Evolutionary conservation across 2,797 vertebrate species (phyloP).

Genomic region (Lacerta viridis): DNA sequence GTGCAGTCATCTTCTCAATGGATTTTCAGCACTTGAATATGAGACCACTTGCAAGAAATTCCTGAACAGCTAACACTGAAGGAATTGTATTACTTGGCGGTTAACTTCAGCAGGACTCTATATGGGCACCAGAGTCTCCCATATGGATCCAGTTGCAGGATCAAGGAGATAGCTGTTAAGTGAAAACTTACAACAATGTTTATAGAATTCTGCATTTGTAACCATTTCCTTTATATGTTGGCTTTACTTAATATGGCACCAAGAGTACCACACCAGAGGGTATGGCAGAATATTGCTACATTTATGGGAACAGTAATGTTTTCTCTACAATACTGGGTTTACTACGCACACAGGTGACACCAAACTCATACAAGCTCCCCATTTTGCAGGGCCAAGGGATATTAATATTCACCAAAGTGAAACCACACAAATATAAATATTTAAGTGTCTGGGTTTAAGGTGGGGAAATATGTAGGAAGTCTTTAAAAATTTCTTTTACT

Average conservation of each 20-base stretch:
- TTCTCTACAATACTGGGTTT: not conserved
- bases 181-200: constrained; percentile 17
- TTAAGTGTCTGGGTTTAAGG: not conserved
- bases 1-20: not conserved
- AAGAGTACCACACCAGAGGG: not conserved
- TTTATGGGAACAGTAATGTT: not conserved
- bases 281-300: not conserved
- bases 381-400: not conserved
- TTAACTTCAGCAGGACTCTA: not conserved
- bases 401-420: not conserved
- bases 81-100: constrained; percentile 28
- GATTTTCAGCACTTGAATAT: not conserved
- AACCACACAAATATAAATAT: not conserved
- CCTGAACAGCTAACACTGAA: constrained; percentile 14
- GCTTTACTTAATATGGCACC: not conserved
- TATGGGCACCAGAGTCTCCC: not conserved
- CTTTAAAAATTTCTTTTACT: not conserved
- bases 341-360: not conserved
- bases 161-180: constrained; percentile 21
- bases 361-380: not conserved
- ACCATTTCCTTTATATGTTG: constrained; percentile 22
- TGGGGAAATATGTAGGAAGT: not conserved
- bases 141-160: constrained; percentile 23
- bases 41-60: constrained; percentile 31
- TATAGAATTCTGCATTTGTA: constrained; percentile 20